Base-by-base conservation (phyloP, 2,888 invertebrate species). In the Dysmachus trigonus region DNA sequence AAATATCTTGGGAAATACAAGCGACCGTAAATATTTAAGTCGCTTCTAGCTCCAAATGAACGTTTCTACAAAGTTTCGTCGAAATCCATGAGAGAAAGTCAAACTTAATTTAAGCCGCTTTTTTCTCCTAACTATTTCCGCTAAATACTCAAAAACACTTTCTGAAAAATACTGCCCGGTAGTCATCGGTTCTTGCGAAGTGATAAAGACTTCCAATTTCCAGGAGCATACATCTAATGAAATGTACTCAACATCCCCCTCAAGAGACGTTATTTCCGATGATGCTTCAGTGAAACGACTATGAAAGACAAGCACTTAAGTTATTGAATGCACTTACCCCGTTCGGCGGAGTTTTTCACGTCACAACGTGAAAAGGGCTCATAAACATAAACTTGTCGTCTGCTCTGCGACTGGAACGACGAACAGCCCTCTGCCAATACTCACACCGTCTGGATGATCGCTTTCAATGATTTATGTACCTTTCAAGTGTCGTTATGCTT, bases 381-480 rank as follows among this genome's bases (percentile, higher is more conserved):
- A 15, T 77, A 77, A 77, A 77, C 77, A 77, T 77, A 30, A 77
- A 77, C 38, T 27, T 77, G 47, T 22, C 77, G 77, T 41, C 77
- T 77, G 15, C 30, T 41, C 27, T 47, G 47, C 22, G 77, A 41
- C 62, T 10, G 10, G 22, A 77, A 47, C 77, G 47, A 0, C 41
- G 15, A 41, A 77, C 22, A 35, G n/a, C n/a, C 38, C 47, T 77
- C 47, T 41, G 15, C 30, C 77, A 77, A 77, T 77, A 77, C 30
- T 77, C 47, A 22, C 38, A 38, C n/a, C 77, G 47, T 41, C 47
- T 47, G 15, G 47, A 41, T 77, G 30, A 47, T 77, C 47, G 22
- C 77, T 47, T 77, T 47, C 77, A 77, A 77, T 77, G 77, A 77
- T 77, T 77, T 77, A 77, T 77, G 47, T 47, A 6, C 77, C 77